Evolutionary conservation across 2,888 invertebrate species (phyloP), one percentile per base, ranked within the genome.

Genomic region (Syritta pipiens): DNA sequence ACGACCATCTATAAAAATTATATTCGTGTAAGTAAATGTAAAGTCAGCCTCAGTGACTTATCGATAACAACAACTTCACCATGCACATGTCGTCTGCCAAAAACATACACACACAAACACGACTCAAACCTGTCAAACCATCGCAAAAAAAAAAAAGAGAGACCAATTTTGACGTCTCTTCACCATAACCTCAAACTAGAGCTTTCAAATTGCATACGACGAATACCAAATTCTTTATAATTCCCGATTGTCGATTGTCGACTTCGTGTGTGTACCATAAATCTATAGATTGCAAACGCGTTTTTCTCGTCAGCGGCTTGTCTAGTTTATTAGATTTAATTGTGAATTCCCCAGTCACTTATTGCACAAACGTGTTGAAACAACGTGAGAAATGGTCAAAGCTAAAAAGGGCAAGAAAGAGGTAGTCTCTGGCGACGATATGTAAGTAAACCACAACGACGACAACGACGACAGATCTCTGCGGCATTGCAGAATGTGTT

Each of bases 341-440:
- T 81, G 81, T 81, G 81, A 81, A 63, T 75, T 63, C 69, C 63
- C 40, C 35, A 53, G 59, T 55, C 32, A 30, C 17, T 20, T 28
- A 59, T 49, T 82, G 84, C 81, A 84, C 84, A 86, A 88, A 86
- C 87, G 89, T 88, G 89, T 85, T 88, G 86, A 85, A 86, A 83
- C 86, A 85, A 84, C 86, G 84, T 81, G 85, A 86, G 86, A 87
- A 87, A 94, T 94, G 95, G 94, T 94, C 86, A 95, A 95, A 90
- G 91, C 93, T 88, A 95, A 94, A 92, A 95, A 94, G 90, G 93
- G 93, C 88, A 94, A 94, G 90, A 94, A 94, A 91, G 92, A 92
- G 89, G 91, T 91, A 87, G 91, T 91, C 86, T 93, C 92, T 83
- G 93, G 92, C 82, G 94, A 94, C 83, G 94, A 94, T 85, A 92